A percentile compares a stretch with the other conserved stretches of the same genome.
Evolutionary conservation across 2,797 vertebrate genomes (phyloP).

Genomic region (Phylloscopus collybita): DNA sequence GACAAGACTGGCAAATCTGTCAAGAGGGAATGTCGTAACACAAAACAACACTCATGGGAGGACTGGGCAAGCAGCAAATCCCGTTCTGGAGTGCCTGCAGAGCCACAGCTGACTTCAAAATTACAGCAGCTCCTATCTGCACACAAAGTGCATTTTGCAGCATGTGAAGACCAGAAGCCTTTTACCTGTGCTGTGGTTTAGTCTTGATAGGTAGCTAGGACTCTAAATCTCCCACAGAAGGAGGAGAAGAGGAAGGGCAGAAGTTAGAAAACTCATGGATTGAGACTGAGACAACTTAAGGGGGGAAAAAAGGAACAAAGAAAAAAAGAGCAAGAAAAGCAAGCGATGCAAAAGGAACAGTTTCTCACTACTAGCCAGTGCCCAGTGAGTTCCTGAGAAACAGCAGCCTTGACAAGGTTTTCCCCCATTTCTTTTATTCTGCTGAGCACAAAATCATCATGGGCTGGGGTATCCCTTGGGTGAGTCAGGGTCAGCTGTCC

Average conservation of each 20-base stretch:
- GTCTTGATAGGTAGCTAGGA: neutral
- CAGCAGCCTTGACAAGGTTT: neutral
- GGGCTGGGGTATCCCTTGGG: neutral
- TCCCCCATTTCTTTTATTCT: neutral
- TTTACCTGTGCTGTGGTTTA: neutral
- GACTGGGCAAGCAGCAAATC: neutral
- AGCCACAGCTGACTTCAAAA: neutral
- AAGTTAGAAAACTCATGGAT: neutral
- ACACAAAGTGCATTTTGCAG: neutral
- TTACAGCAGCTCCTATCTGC: neutral
- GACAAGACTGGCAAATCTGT: neutral
- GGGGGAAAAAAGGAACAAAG: too few relatives aligned
- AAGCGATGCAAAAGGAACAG: neutral
- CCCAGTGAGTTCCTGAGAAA: neutral
- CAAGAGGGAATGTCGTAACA: neutral
- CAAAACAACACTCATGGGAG: neutral
- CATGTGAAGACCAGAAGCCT: neutral
- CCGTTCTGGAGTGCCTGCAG: neutral
- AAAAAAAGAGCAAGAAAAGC: neutral
- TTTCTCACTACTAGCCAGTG: neutral
- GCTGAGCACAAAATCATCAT: neutral
- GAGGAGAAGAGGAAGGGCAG: neutral
- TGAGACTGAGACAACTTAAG: neutral
- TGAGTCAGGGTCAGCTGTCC: neutral
- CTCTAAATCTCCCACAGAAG: neutral